A percentile compares a stretch with the other conserved stretches of the same genome.
phyloP scores from a whole-genome alignment of 2,797 vertebrate genomes.

The Onychomys arenicola region DNA sequence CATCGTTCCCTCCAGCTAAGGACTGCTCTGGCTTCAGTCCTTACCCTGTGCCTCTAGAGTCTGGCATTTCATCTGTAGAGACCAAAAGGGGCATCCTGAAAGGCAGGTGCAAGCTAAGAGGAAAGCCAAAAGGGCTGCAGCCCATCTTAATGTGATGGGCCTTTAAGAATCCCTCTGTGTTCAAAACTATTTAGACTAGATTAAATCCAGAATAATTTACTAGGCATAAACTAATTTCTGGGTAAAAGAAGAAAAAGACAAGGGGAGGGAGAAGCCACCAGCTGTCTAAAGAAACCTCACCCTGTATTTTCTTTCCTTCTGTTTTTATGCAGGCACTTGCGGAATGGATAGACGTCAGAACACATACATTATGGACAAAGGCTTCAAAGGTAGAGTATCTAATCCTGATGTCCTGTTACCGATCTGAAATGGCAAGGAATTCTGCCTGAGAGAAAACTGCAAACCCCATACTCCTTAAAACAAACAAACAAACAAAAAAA shows the following conservation, averaged over 20 bases:
- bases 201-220: constrained; percentile 35
- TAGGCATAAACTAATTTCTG: constrained; percentile 51
- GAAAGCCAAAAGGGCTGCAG: neutral
- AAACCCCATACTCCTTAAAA: neutral
- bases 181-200: constrained; percentile 32
- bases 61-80: neutral
- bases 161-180: constrained; percentile 21
- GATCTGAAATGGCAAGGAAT: constrained; percentile 67
- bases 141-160: neutral
- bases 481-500: neutral
- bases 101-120: neutral
- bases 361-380: constrained; percentile 94
- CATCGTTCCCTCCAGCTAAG: neutral
- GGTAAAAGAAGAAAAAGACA: neutral
- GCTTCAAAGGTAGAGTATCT: constrained; percentile 94
- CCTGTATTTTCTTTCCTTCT: constrained; percentile 63
- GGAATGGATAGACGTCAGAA: constrained; percentile 93
- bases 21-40: neutral
- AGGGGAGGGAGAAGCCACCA: neutral
- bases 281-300: constrained; percentile 34
- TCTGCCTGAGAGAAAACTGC: constrained; percentile 56
- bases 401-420: constrained; percentile 76
- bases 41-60: neutral
- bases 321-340: constrained; percentile 90
- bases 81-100: constrained; percentile 20